Base-by-base conservation (phyloP, 1,140 invertebrate species). In the Drosophila hydei region DNA sequence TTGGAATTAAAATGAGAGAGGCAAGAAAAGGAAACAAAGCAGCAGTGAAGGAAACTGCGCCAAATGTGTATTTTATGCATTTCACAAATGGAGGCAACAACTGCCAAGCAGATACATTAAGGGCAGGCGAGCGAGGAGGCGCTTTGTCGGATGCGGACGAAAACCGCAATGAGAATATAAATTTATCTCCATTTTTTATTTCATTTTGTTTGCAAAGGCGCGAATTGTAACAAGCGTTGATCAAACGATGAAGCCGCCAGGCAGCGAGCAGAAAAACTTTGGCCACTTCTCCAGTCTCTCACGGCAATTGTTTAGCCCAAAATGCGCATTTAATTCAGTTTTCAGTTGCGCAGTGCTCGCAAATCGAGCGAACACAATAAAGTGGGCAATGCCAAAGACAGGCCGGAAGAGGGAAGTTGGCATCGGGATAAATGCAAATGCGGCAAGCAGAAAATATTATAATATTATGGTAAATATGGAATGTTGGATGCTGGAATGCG, bases 61-160 rank as follows among this genome's bases (percentile, higher is more conserved):
- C 54, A 87, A 87, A 87, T 87, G 78, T 74, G 78, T 83, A 88
- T 87, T 87, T 87, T 88, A 87, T 87, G 81, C 81, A 69, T 72
- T 65, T 69, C 65, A 59, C 83, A 88, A 79, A 83, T 88, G 83
- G 83, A 83, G 72, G 75, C 78, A 76, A 48, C 51, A 62, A 59
- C 54, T 36, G 40, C 36, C 60, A 71, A 33, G 50, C 59, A 63
- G 25, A 62, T 50, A 64, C 27, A 16, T 33, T n/a, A 33, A 6
- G 30, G 30, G 30, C 30, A 6, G 33, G 33, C 33, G 33, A 12
- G 2, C 14, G 38, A 42, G 14, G 23, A 43, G 55, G 16, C 51
- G 55, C 68, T 33, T 6, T 68, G 78, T 75, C 70, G 73, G 75
- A 74, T 40, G 64, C 23, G 16, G 14, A 18, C 21, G 38, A 25